Conservation (phyloP, 2,113 vertebrate genomes). For the Cyanoliseus patagonus region DNA sequence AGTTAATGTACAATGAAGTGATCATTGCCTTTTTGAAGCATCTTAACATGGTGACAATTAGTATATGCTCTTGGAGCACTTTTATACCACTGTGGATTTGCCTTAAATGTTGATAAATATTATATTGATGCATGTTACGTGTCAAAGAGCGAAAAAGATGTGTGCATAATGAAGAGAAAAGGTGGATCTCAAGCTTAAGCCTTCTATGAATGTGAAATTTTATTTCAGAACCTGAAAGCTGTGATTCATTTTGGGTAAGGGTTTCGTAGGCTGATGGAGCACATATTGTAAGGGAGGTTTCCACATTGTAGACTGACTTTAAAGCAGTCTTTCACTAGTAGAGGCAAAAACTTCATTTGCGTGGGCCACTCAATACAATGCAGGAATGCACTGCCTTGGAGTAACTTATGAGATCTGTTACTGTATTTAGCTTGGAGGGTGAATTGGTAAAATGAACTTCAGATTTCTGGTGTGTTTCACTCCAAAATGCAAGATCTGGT, state of each 20-base stretch:
- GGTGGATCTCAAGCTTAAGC: neutral
- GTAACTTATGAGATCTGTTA: neutral
- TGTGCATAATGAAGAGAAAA: neutral
- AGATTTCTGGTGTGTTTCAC: accelerated
- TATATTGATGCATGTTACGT: accelerated
- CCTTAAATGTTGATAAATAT: neutral
- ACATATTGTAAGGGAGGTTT: accelerated
- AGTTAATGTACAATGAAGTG: neutral
- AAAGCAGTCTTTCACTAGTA: neutral
- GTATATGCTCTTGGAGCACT: neutral
- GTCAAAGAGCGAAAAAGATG: neutral
- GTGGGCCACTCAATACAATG: accelerated
- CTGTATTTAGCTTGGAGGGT: accelerated
- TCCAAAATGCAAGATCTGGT: neutral
- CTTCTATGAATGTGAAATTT: neutral
- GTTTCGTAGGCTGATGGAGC: neutral
- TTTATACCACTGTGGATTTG: accelerated
- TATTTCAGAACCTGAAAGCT: neutral
- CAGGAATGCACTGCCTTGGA: neutral
- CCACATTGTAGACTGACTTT: accelerated
- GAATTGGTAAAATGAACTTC: neutral
- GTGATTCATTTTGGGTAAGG: neutral
- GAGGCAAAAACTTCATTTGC: neutral
- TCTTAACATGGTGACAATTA: neutral
- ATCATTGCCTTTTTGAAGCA: neutral